Percentiles rank a stretch among this genome's conserved stretches.
These are phyloP conservation scores for Polyergus mexicanus DNA, from an alignment of 1,140 invertebrate species.

Conservation along the genomic window DNA sequence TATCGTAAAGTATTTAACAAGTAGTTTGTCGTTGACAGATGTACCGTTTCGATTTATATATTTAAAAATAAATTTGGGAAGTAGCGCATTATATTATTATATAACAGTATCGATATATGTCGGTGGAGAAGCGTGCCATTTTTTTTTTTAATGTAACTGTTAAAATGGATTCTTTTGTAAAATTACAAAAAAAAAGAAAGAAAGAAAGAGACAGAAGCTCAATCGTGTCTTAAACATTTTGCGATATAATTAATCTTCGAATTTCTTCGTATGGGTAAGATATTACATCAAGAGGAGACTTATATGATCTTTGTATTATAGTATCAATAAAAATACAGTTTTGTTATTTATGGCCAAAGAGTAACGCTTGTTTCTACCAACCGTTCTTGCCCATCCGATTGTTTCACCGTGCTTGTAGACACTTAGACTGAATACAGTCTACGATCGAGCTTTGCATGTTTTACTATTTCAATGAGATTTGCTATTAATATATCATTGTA, in stretches of 20 bases:
- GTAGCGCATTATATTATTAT: constrained; percentile 36
- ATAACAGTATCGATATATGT: constrained; percentile 32
- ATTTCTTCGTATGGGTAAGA: constrained; percentile 44
- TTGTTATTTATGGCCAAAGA: constrained; percentile 58
- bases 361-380: constrained; percentile 18
- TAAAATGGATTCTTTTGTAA: constrained; percentile 3
- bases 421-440: constrained; percentile 56
- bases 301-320: constrained; percentile 62
- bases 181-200: constrained; percentile 15
- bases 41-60: constrained; percentile 39
- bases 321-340: constrained; percentile 70
- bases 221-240: constrained; percentile 3
- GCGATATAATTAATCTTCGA: constrained; percentile 8
- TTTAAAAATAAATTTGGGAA: constrained; percentile 32
- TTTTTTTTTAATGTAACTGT: constrained; percentile 12
- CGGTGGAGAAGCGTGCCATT: constrained; percentile 21
- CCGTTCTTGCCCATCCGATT: constrained; percentile 17
- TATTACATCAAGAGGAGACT: constrained; percentile 53
- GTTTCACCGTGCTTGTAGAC: constrained; percentile 16
- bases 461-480: constrained; percentile 67
- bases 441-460: constrained; percentile 71
- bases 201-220: neutral
- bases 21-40: constrained; percentile 41
- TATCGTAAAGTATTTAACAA: constrained; percentile 55
- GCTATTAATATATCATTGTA: constrained; percentile 34